Evolutionary conservation across 64 coral and sea anemone genomes (phyloP).

Genomic region (Stichodactyla mertensii): DNA sequence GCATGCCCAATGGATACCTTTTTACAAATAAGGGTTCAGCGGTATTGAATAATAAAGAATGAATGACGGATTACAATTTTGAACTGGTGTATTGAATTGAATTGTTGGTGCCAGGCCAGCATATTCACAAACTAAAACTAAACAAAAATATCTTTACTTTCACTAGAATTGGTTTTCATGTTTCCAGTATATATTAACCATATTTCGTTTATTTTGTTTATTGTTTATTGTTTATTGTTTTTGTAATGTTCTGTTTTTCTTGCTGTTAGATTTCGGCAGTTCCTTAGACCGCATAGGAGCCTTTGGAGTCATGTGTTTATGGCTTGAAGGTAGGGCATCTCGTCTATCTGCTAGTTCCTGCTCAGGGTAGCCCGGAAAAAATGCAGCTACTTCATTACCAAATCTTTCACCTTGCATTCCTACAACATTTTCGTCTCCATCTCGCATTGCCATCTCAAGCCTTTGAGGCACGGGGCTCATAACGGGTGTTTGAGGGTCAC

Average conservation of each 20-base stretch:
- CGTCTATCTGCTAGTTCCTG: neutral
- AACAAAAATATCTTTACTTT: too few species aligned
- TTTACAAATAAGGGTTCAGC: too few species aligned
- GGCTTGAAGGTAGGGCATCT: neutral
- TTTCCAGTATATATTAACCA: too few species aligned
- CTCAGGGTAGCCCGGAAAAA: neutral
- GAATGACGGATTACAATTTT: too few species aligned
- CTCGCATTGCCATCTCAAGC: neutral
- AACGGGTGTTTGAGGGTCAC: neutral
- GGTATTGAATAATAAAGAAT: too few species aligned
- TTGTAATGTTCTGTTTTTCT: neutral
- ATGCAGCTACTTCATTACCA: slow-evolving; percentile 5
- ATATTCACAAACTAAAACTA: too few species aligned
- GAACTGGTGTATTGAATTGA: too few species aligned
- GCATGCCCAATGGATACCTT: too few species aligned
- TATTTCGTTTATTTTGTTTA: neutral
- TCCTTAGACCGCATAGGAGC: slow-evolving; percentile 3
- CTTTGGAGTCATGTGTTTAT: neutral
- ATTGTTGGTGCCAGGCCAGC: too few species aligned
- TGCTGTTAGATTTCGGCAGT: neutral
- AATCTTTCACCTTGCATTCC: neutral
- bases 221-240: neutral
- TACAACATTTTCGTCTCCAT: neutral
- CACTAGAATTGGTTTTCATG: too few species aligned
- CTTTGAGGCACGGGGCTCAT: neutral